Percentiles rank a stretch among this genome's conserved stretches.
phyloP scores from a whole-genome alignment of 2,888 invertebrate genomes.

The Hecatera dysodea region DNA sequence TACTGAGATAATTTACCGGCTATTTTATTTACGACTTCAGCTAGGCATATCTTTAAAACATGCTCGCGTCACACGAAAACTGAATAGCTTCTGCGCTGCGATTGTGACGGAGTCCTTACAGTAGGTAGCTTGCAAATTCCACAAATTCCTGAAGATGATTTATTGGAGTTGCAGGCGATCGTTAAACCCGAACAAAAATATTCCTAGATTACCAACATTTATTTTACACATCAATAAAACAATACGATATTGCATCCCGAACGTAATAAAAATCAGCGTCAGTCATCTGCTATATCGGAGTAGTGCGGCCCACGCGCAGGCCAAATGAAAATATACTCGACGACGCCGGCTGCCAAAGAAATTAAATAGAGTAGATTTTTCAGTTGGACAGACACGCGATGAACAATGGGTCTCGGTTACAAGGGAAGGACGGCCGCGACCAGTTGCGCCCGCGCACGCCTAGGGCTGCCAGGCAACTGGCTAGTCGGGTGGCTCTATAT shows the following conservation, averaged over 20 bases:
- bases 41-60: slow-evolving; percentile 16
- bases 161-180: slow-evolving; percentile 62
- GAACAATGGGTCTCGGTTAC: slow-evolving; percentile 86
- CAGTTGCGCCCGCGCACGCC: slow-evolving; percentile 62
- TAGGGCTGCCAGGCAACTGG: slow-evolving; percentile 53
- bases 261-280: slow-evolving; percentile 86
- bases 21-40: slow-evolving; percentile 39
- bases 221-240: slow-evolving; percentile 84
- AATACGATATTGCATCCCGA: slow-evolving; percentile 83
- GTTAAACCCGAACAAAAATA: slow-evolving; percentile 69
- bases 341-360: slow-evolving; percentile 87
- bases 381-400: slow-evolving; percentile 80
- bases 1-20: slow-evolving; percentile 41
- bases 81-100: not conserved
- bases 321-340: slow-evolving; percentile 86
- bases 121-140: slow-evolving; percentile 5
- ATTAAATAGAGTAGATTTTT: slow-evolving; percentile 89
- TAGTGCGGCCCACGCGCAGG: slow-evolving; percentile 82
- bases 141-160: slow-evolving; percentile 55
- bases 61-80: not conserved
- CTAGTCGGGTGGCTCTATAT: too few species aligned
- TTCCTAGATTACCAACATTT: slow-evolving; percentile 73
- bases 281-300: slow-evolving; percentile 84
- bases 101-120: not conserved
- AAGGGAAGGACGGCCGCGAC: slow-evolving; percentile 82